These are phyloP conservation scores for Amblyteles armatorius DNA, from an alignment of 2,888 invertebrate genomes.

Conservation along the genomic window DNA sequence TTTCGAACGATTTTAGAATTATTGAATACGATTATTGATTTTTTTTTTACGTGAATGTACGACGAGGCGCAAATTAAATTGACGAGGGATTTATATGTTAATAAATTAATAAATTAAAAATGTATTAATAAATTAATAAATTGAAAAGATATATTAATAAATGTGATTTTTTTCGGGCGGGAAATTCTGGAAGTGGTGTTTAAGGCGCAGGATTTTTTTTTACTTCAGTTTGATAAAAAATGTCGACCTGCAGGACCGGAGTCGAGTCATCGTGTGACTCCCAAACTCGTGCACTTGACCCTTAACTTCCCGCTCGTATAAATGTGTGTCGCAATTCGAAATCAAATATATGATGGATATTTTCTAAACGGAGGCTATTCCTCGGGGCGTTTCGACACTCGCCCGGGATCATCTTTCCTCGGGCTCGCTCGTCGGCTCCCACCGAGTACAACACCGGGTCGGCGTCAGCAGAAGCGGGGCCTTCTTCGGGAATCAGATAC, in stretches of 20 bases:
- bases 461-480: not conserved
- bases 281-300: not conserved
- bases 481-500: constrained; percentile 55
- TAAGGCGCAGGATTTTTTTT: too few relatives aligned
- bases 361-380: constrained; percentile 38
- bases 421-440: constrained; percentile 16
- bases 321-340: not conserved
- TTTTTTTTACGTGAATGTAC: too few relatives aligned
- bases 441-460: constrained; percentile 3
- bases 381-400: constrained; percentile 49
- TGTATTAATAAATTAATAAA: too few relatives aligned
- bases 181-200: not conserved
- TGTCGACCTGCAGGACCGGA: not conserved
- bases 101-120: too few relatives aligned
- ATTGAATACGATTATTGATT: not conserved
- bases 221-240: too few relatives aligned
- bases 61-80: too few relatives aligned
- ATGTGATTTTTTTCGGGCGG: too few relatives aligned
- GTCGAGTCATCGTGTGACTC: not conserved
- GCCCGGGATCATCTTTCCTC: constrained; percentile 66
- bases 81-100: too few relatives aligned
- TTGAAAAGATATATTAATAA: too few relatives aligned
- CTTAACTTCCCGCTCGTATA: not conserved
- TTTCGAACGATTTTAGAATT: not conserved
- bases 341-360: constrained; percentile 32